These are phyloP conservation scores for Eulemur albifrons DNA, from an alignment of 2,797 vertebrate genomes.

Conservation along the genomic window DNA sequence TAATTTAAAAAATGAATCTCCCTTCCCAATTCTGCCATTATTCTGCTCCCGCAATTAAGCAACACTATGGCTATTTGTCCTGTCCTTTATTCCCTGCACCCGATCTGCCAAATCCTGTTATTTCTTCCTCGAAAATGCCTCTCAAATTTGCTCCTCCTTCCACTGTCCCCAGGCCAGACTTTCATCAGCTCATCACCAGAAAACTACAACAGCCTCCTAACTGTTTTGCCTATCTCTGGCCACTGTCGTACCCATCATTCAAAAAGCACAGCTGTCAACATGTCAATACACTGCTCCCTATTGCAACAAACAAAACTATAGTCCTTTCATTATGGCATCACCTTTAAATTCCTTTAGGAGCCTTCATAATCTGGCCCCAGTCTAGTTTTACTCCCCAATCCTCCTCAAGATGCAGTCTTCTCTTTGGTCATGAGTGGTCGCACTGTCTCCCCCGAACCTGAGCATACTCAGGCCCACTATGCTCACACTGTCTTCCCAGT, in stretches of 20 bases:
- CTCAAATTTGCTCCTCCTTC: neutral
- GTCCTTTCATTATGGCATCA: neutral
- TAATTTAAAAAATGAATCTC: neutral
- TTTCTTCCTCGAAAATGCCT: neutral
- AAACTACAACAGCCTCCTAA: neutral
- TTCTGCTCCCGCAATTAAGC: neutral
- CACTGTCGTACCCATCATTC: neutral
- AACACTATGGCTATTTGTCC: neutral
- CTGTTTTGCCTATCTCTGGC: neutral
- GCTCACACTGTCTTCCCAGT: neutral
- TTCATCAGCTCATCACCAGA: neutral
- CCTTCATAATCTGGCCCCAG: neutral
- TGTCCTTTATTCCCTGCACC: neutral
- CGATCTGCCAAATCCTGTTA: neutral
- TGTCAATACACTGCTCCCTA: neutral
- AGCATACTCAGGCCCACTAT: neutral
- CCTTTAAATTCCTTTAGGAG: neutral
- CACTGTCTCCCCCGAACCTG: neutral
- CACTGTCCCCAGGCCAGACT: neutral
- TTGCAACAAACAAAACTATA: neutral
- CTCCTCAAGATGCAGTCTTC: neutral
- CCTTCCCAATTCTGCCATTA: neutral
- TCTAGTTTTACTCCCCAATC: neutral
- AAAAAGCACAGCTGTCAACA: neutral
- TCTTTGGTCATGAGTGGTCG: neutral